These are phyloP conservation scores for Acipenser ruthenus DNA, from an alignment of 2,797 vertebrate genomes.

Conservation along the genomic window DNA sequence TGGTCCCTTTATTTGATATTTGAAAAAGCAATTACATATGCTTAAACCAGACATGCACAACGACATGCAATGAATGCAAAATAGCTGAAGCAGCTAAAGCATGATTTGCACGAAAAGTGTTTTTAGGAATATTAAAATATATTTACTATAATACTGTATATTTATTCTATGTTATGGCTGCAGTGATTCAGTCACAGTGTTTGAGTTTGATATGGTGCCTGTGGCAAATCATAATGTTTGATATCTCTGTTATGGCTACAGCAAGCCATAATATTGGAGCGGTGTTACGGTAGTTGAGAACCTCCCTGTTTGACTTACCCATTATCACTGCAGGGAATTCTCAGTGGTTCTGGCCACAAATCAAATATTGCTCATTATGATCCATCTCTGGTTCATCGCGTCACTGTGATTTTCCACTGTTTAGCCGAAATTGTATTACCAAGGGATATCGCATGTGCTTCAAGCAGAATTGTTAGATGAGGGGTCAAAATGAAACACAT, in stretches of 20 bases:
- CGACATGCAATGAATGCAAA: constrained; percentile 36
- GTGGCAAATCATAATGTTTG: not conserved
- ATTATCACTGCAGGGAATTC: not conserved
- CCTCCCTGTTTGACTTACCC: not conserved
- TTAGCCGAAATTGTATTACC: too few species aligned
- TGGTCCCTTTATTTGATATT: constrained; percentile 9
- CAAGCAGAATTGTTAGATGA: too few species aligned
- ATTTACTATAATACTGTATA: constrained; percentile 5
- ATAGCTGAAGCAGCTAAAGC: constrained; percentile 25
- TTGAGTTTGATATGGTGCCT: not conserved
- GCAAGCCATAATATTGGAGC: not conserved
- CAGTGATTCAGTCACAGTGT: not conserved
- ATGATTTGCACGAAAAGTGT: constrained; percentile 14
- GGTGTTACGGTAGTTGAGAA: not conserved
- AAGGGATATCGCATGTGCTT: too few species aligned
- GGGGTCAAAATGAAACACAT: too few species aligned
- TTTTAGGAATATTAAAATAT: constrained; percentile 13
- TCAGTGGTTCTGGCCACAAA: not conserved
- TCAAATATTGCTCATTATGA: too few species aligned
- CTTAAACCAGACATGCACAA: constrained; percentile 24
- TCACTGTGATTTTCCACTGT: too few species aligned
- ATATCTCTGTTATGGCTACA: not conserved
- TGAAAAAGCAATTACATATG: constrained; percentile 20
- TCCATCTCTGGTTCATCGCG: too few species aligned
- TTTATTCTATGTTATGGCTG: not conserved